Evolutionary conservation across 2,797 vertebrate genomes (phyloP).

Genomic region (Phrynocephalus forsythii): DNA sequence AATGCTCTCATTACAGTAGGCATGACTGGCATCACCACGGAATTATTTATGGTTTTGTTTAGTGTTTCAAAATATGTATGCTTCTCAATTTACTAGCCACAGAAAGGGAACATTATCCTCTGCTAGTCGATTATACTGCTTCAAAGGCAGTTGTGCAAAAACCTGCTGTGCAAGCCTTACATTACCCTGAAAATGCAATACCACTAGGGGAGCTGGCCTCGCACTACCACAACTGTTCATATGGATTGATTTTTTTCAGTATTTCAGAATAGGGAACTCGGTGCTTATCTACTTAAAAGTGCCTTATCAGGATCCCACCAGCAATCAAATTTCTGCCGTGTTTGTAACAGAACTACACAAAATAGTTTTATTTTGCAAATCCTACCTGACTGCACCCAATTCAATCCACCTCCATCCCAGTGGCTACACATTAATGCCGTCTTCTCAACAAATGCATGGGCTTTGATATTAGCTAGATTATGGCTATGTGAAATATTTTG

Average conservation of each 20-base stretch:
- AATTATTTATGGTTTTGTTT: neutral
- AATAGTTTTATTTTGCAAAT: neutral
- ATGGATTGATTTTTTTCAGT: neutral
- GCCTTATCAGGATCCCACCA: neutral
- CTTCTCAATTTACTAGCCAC: neutral
- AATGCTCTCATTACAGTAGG: neutral
- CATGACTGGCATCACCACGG: neutral
- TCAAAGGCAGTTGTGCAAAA: no score
- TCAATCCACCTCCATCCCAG: neutral
- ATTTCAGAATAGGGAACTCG: neutral
- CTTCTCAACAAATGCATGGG: neutral
- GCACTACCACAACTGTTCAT: no score
- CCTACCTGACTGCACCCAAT: neutral
- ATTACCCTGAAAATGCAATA: no score
- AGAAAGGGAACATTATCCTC: neutral
- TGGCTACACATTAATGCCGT: neutral
- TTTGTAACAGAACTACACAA: neutral
- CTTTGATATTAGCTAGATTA: neutral
- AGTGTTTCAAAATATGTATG: neutral
- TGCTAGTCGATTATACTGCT: no score
- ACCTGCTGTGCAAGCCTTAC: no score
- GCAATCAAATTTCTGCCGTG: neutral
- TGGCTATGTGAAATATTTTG: neutral
- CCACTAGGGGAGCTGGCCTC: no score
- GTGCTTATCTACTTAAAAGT: neutral